Evolutionary conservation across 2,888 invertebrate species (phyloP).

Genomic region (Xestia sexstrigata): DNA sequence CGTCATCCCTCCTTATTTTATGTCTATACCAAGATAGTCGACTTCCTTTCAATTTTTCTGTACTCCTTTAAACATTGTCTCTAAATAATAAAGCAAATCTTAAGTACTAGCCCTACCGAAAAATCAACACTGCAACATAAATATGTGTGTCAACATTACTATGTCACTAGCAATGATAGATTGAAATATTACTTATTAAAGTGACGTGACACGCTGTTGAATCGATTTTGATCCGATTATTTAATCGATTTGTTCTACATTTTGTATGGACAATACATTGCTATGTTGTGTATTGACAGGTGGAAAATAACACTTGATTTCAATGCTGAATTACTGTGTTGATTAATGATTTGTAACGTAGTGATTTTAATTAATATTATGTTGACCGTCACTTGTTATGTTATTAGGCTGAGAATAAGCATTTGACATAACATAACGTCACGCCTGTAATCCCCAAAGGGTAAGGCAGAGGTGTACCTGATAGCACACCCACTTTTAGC

Average conservation of each 20-base stretch:
- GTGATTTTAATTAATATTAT: not conserved
- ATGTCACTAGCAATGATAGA: conserved; percentile 55
- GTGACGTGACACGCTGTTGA: conserved; percentile 35
- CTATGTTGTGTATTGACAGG: conserved; percentile 35
- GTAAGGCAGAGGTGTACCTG: too few species aligned
- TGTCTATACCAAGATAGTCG: too few species aligned
- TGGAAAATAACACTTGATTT: conserved; percentile 1
- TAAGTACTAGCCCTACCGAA: conserved; percentile 30
- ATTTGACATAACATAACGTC: not conserved
- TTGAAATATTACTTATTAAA: conserved; percentile 55
- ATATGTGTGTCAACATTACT: conserved; percentile 46
- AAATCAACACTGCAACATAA: conserved; percentile 15
- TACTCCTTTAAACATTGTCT: too few species aligned
- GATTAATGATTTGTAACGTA: not conserved
- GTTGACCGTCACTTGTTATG: not conserved
- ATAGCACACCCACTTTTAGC: too few species aligned
- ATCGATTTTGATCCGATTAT: conserved; percentile 44
- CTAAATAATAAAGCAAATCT: too few species aligned
- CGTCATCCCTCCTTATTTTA: too few species aligned
- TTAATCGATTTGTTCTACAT: conserved; percentile 47
- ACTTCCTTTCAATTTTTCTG: too few species aligned
- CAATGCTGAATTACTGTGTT: not conserved
- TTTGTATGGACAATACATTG: conserved; percentile 26
- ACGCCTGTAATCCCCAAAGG: too few species aligned
- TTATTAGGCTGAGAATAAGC: not conserved